Percentiles rank a stretch among this genome's conserved stretches.
phyloP scores from a whole-genome alignment of 37 sponge, comb jelly and placozoan genomes.

The Oopsacas minuta region DNA sequence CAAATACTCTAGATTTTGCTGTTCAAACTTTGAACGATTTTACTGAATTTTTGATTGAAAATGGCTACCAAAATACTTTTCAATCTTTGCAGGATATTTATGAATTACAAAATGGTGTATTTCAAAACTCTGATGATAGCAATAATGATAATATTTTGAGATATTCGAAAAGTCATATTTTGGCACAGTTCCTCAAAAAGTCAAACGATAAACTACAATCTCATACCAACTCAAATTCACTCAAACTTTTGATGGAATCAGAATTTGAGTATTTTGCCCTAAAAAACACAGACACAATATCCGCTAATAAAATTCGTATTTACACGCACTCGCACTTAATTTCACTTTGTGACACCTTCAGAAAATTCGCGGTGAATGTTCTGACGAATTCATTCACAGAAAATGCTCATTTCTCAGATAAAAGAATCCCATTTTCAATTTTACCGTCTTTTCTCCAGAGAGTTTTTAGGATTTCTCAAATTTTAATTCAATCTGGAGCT shows the following conservation, averaged over 20 bases:
- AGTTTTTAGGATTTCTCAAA: background rate
- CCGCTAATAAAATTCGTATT: background rate
- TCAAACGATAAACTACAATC: too few relatives aligned
- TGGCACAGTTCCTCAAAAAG: background rate
- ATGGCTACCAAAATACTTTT: background rate
- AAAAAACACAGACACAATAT: background rate
- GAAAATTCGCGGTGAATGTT: background rate
- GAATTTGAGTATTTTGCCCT: background rate
- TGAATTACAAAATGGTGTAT: background rate
- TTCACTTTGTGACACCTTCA: background rate
- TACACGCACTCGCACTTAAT: background rate
- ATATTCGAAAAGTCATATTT: background rate
- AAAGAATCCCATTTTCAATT: background rate
- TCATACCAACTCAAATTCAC: background rate
- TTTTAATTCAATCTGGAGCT: background rate
- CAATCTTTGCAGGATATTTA: background rate
- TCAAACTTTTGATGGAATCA: background rate
- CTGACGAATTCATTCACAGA: background rate
- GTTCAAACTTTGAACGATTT: background rate
- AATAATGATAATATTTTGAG: background rate
- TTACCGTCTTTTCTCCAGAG: background rate
- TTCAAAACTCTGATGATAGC: background rate
- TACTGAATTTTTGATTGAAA: constrained; percentile 17
- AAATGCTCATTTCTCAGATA: background rate
- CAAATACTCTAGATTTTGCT: background rate